These are phyloP conservation scores for Amiota minor DNA, from an alignment of 2,888 invertebrate genomes.

Conservation along the genomic window DNA sequence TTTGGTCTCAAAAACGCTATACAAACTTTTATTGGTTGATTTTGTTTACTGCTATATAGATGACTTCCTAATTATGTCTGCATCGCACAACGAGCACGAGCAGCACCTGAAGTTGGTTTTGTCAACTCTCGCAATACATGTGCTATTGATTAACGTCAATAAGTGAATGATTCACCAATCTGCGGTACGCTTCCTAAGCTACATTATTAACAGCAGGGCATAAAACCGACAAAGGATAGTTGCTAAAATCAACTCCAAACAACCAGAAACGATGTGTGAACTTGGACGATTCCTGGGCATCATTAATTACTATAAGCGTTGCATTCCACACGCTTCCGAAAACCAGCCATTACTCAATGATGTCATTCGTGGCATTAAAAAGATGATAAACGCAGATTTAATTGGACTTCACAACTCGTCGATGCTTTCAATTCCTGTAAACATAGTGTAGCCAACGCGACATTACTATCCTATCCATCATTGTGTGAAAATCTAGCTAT, in stretches of 20 bases:
- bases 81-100: constrained; percentile 3
- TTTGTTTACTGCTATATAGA: no score
- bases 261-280: background rate
- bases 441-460: no score
- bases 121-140: background rate
- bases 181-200: constrained; percentile 2
- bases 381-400: no score
- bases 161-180: background rate
- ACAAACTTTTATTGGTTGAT: constrained; percentile 5
- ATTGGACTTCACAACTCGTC: no score
- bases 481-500: no score
- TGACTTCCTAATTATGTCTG: background rate
- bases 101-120: constrained; percentile 7
- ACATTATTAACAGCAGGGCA: background rate
- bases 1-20: constrained; percentile 10
- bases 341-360: no score
- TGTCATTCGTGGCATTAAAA: no score
- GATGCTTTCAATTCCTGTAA: no score
- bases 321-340: no score
- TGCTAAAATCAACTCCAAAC: background rate
- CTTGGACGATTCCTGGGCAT: background rate
- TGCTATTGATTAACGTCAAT: background rate
- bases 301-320: background rate
- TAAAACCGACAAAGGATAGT: background rate
- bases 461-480: no score